Base-by-base conservation (phyloP, 2,113 vertebrate genomes). In the Lycocorax pyrrhopterus region DNA sequence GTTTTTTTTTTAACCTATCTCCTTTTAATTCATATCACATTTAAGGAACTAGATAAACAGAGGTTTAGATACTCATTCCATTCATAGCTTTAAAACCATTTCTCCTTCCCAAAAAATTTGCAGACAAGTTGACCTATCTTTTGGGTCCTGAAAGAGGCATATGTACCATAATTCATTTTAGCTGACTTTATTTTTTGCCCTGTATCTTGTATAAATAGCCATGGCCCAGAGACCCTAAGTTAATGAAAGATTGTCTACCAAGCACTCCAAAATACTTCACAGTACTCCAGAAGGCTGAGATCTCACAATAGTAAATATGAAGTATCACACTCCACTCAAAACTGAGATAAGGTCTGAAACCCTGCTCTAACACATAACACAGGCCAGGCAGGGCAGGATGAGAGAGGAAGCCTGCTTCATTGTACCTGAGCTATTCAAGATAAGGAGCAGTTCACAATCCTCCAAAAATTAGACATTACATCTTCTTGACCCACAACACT, bases 101-200 rank as follows among this genome's bases (percentile, higher is more conserved):
- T 56, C 13, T 13, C 6, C 19, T 32, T 64, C 29, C 39, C 55
- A 51, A 47, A 82, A 84, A 46, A 20, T 2, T n/a, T 75, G 17
- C n/a, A 87, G 52, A 52, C 10, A 27, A 63, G 19, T 16, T 68
- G 32, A 55, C 33, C 15, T 77, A 7, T 41, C 58, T 55, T 72
- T 32, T 1, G 1, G 4, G 18, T 77, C 30, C 64, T 66, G 14
- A 43, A 66, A 74, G 46, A 56, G 8, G 39, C 5, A 6, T 19
- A 43, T 0, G 0, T 10, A 62, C 14, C 13, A 27, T 22, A 79
- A 59, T 8, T n/a, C 22, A 55, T 10, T 79, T 46, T 15, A 66
- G 9, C 10, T 2, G 3, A 62, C 9, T 33, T 29, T 32, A 49
- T 14, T 58, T 87, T 84, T 69, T 84, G 20, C 17, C 53, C 33